Conservation (phyloP, 2,888 invertebrate genomes). For the Macrophya alboannulata region DNA sequence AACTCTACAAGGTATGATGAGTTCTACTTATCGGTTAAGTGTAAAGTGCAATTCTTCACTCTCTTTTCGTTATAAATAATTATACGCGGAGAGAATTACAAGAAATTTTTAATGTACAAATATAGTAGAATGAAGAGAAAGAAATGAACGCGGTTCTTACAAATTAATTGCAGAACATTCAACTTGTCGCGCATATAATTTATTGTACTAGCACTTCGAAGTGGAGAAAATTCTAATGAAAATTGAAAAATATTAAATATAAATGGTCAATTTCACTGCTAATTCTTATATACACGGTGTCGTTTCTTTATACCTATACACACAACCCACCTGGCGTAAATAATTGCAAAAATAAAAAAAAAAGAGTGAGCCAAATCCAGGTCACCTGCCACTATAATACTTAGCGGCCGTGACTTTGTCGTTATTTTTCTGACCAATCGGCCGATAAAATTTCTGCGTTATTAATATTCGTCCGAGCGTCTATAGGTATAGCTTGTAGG, state of each 20-base stretch:
- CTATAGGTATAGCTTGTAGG: too few relatives aligned
- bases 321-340: constrained; percentile 20
- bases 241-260: not conserved
- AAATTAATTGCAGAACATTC: too few relatives aligned
- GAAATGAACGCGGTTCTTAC: too few relatives aligned
- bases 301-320: not conserved
- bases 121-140: too few relatives aligned
- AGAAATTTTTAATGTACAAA: too few relatives aligned
- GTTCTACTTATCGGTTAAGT: too few relatives aligned
- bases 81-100: too few relatives aligned
- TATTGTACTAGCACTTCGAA: too few relatives aligned
- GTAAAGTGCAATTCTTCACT: too few relatives aligned
- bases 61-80: too few relatives aligned
- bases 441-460: not conserved
- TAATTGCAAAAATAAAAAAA: constrained; percentile 37
- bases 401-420: constrained; percentile 39
- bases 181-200: too few relatives aligned
- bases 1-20: too few relatives aligned
- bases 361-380: constrained; percentile 2
- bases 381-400: constrained; percentile 11
- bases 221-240: not conserved
- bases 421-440: not conserved
- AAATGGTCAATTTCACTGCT: not conserved
- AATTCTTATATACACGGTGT: not conserved
- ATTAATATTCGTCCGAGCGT: not conserved